Evolutionary conservation across 2,113 vertebrate genomes (phyloP).

Genomic region (Aramus guarauna): DNA sequence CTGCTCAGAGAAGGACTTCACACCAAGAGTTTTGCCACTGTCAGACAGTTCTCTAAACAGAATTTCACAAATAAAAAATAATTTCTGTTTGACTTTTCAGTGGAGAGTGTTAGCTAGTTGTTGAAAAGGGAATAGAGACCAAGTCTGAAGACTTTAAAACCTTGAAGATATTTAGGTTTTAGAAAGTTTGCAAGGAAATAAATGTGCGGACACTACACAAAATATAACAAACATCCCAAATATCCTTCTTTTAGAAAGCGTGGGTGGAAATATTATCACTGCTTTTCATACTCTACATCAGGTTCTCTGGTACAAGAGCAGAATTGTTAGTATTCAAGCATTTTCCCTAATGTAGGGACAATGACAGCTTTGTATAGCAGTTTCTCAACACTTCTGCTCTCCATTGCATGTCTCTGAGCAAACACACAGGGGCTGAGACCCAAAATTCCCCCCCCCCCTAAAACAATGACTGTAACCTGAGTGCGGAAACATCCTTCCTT

Average conservation of each 20-base stretch:
- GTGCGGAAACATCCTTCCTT: neutral
- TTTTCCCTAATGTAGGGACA: neutral
- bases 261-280: neutral
- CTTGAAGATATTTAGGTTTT: neutral
- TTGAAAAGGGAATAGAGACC: neutral
- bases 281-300: neutral
- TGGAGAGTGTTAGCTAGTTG: neutral
- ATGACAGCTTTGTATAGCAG: neutral
- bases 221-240: neutral
- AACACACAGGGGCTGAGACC: neutral
- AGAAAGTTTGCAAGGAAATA: neutral
- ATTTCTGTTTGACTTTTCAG: neutral
- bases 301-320: neutral
- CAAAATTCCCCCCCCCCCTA: neutral
- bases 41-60: neutral
- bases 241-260: neutral
- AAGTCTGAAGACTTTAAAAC: neutral
- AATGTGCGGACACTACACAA: rapidly evolving
- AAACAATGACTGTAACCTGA: neutral
- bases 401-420: rapidly evolving
- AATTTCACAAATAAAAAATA: neutral
- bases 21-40: neutral
- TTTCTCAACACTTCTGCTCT: neutral
- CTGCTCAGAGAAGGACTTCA: neutral
- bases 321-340: neutral